Conservation (phyloP, 1,140 invertebrate genomes). For the Anastatus disparis region DNA sequence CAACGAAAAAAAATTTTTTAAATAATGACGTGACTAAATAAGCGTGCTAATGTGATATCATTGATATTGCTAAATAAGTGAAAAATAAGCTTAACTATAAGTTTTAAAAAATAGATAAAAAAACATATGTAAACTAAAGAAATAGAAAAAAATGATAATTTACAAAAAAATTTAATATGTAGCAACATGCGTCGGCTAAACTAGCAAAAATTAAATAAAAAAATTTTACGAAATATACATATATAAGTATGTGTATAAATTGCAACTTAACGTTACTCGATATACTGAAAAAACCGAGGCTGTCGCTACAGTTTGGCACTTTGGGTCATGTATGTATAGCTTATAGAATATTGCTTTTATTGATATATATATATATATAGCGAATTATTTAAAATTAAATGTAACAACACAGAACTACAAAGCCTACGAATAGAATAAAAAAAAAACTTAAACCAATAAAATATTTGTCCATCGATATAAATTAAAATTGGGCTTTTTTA, state of each 20-base stretch:
- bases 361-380: not conserved
- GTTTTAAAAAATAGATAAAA: slow-evolving; percentile 7
- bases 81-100: slow-evolving; percentile 3
- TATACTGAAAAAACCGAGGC: slow-evolving; percentile 27
- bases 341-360: not conserved
- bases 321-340: not conserved
- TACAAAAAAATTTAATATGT: slow-evolving; percentile 7
- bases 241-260: not conserved
- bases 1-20: slow-evolving; percentile 6
- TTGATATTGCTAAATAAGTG: slow-evolving; percentile 5
- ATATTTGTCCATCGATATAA: too few species aligned
- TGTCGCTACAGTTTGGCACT: slow-evolving; percentile 34
- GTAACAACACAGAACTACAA: slow-evolving; percentile 9
- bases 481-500: too few species aligned
- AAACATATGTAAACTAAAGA: not conserved
- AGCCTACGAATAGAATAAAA: not conserved
- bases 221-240: not conserved
- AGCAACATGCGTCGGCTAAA: slow-evolving; percentile 16
- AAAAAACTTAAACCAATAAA: slow-evolving; percentile 18
- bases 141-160: not conserved
- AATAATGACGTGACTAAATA: not conserved
- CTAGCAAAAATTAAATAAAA: slow-evolving; percentile 12
- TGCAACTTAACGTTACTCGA: slow-evolving; percentile 22
- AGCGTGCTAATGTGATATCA: slow-evolving; percentile 11
- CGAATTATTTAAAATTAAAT: slow-evolving; percentile 19